Evolutionary conservation across 2,797 vertebrate genomes (phyloP).

Genomic region (Phalanger gymnotis): DNA sequence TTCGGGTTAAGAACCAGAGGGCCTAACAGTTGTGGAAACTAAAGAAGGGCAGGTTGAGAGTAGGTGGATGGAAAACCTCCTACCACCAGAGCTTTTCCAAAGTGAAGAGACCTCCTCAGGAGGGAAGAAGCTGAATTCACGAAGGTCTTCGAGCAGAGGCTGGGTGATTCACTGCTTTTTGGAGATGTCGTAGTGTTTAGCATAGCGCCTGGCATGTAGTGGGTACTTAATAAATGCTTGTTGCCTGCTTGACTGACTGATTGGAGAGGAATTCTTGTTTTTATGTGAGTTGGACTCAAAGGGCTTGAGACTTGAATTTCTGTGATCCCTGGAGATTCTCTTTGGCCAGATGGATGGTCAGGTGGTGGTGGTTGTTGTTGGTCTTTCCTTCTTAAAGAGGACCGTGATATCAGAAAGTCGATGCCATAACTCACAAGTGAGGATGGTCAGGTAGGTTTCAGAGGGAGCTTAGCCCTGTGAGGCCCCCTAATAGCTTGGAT

Average conservation of each 20-base stretch:
- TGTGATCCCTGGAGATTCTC: not conserved
- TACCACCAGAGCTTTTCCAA: not conserved
- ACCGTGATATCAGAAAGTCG: no score
- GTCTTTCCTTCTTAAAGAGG: not conserved
- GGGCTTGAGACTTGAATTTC: not conserved
- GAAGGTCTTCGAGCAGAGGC: not conserved
- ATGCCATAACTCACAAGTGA: no score
- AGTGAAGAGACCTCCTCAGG: not conserved
- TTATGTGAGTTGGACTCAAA: not conserved
- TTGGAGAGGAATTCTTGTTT: not conserved
- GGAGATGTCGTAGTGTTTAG: not conserved
- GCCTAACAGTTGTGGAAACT: not conserved
- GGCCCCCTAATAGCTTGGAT: not conserved
- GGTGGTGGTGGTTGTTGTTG: not conserved
- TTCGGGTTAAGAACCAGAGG: not conserved
- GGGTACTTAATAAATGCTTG: not conserved
- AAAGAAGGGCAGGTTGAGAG: not conserved
- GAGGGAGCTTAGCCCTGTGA: not conserved
- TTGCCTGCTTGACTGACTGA: not conserved
- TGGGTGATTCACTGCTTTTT: not conserved
- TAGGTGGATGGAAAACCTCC: not conserved
- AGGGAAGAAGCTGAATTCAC: not conserved
- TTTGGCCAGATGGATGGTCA: fast-evolving
- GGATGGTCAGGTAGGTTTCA: not conserved
- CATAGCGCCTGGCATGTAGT: not conserved